Evolutionary conservation across 2,888 invertebrate genomes (phyloP).

Genomic region (Acrocyrtus sp.): DNA sequence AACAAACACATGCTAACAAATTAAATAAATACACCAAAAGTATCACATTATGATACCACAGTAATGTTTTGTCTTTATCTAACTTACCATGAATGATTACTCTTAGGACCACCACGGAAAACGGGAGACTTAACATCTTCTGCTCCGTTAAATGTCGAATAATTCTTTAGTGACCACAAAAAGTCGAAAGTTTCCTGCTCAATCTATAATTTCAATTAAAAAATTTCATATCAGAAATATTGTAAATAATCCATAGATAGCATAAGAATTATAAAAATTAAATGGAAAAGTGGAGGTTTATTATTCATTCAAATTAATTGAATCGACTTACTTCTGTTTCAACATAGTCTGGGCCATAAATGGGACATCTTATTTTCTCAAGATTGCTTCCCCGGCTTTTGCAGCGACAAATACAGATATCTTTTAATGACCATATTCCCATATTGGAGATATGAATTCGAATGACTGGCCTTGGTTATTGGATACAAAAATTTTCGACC

Average conservation of each 20-base stretch:
- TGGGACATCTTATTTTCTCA: constrained; percentile 54
- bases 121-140: constrained; percentile 61
- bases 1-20: too few relatives aligned
- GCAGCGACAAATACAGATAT: too few relatives aligned
- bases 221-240: background rate
- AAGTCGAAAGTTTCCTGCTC: constrained; percentile 63
- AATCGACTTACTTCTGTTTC: constrained; percentile 61
- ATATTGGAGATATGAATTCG: too few relatives aligned
- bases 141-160: constrained; percentile 54
- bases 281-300: too few relatives aligned
- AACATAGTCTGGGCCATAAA: constrained; percentile 60
- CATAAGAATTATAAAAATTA: constrained; percentile 1
- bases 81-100: constrained; percentile 61
- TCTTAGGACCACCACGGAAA: constrained; percentile 61
- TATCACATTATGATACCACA: too few relatives aligned
- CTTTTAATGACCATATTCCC: too few relatives aligned
- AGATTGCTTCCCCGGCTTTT: background rate
- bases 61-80: too few relatives aligned
- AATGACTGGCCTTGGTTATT: too few relatives aligned
- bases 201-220: constrained; percentile 48
- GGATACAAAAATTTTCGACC: too few relatives aligned
- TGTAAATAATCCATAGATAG: background rate
- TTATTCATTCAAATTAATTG: background rate
- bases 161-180: constrained; percentile 57
- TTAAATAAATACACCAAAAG: too few relatives aligned